Conservation (phyloP, 2,888 invertebrate species). For the Tanaodytes sp. region DNA sequence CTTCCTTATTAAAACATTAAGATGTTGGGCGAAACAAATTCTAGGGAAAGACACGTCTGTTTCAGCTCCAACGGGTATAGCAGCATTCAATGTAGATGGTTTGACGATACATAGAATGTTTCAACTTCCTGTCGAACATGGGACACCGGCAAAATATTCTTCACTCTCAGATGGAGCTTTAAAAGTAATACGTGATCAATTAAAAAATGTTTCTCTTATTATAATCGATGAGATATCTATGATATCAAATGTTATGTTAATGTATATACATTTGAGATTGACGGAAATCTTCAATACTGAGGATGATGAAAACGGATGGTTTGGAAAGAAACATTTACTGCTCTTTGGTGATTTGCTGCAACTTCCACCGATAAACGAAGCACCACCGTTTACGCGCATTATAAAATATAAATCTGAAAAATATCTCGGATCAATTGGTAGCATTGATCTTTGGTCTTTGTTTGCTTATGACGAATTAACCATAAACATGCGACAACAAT, state of each 20-base stretch:
- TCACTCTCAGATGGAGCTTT: constrained; percentile 59
- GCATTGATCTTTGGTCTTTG: constrained; percentile 59
- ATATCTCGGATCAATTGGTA: constrained; percentile 35
- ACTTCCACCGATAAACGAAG: constrained; percentile 61
- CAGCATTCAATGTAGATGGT: constrained; percentile 66
- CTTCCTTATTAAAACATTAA: constrained; percentile 60
- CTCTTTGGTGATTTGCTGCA: constrained; percentile 64
- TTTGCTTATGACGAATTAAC: constrained; percentile 61
- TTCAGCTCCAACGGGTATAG: constrained; percentile 64
- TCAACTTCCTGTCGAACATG: constrained; percentile 64
- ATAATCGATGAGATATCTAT: no score
- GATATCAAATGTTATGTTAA: constrained; percentile 57
- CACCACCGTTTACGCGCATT: neutral
- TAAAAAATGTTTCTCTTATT: constrained; percentile 59
- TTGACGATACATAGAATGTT: constrained; percentile 63
- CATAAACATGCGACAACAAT: constrained; percentile 59
- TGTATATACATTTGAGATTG: constrained; percentile 59
- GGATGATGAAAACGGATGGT: constrained; percentile 60
- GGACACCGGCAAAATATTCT: constrained; percentile 60
- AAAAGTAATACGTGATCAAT: constrained; percentile 57
- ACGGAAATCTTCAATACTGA: constrained; percentile 60
- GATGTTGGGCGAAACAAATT: constrained; percentile 59
- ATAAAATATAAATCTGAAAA: neutral
- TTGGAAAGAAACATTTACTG: constrained; percentile 60
- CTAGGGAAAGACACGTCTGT: constrained; percentile 60